phyloP scores from a whole-genome alignment of 2,113 vertebrate species.

The Ammodytes dubius region DNA sequence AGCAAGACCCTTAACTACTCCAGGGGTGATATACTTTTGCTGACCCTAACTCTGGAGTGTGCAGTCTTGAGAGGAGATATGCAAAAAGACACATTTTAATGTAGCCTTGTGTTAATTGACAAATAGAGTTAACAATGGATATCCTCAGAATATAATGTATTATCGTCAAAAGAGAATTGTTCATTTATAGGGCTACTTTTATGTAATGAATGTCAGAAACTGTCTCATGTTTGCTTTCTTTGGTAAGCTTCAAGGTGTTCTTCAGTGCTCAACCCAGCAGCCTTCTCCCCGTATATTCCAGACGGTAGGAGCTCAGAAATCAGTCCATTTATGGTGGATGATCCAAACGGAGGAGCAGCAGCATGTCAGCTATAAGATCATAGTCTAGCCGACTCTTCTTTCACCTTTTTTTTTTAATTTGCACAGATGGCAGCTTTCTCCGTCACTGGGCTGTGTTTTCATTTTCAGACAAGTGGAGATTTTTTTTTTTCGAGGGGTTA shows the following conservation, averaged over 20 bases:
- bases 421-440: conserved; percentile 80
- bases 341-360: conserved; percentile 39
- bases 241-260: background rate
- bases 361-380: conserved; percentile 54
- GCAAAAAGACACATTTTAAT: too few relatives aligned
- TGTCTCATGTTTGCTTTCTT: background rate
- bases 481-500: conserved; percentile 64
- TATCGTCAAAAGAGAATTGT: background rate
- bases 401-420: conserved; percentile 70
- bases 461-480: conserved; percentile 73
- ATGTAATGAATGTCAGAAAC: background rate
- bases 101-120: too few relatives aligned
- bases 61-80: too few relatives aligned
- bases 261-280: conserved; percentile 16
- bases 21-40: too few relatives aligned
- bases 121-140: too few relatives aligned
- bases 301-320: conserved; percentile 30
- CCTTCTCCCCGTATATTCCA: conserved; percentile 7
- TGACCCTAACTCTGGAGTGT: too few relatives aligned
- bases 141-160: background rate
- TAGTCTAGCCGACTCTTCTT: conserved; percentile 57
- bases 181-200: background rate
- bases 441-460: conserved; percentile 81
- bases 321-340: conserved; percentile 57
- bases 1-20: too few relatives aligned